Evolutionary conservation across 1,140 invertebrate genomes (phyloP), one percentile per base, ranked within the genome.

Genomic region (Drosophila willistoni): DNA sequence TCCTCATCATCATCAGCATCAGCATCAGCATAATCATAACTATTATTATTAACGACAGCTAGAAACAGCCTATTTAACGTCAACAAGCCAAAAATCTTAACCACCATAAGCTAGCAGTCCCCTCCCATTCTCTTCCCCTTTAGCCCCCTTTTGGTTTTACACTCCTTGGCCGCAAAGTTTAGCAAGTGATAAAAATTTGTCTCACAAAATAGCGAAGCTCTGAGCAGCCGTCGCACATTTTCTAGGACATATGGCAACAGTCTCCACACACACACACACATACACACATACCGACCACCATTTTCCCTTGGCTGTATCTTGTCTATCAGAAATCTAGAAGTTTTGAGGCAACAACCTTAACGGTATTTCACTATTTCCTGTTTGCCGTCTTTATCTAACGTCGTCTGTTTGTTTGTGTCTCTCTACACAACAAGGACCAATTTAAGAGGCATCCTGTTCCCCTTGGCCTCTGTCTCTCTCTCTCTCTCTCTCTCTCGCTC

Each of bases 101-200:
- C 44, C 44, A 51, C 76, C 71, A 69, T 75, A 68, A 56, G 51
- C 54, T n/a, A 57, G 14, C 59, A 4, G 10, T 36, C 34, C 34
- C 67, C 6, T 33, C 54, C 34, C 54, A 64, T 2, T 14, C 12
- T 5, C 17, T 4, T 19, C 41, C 63, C 25, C 12, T 25, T 2
- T 17, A 4, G 1, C 13, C 14, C n/a, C 13, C 60, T n/a, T 41
- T 62, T 39, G 12, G 12, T 17, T 56, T 41, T 17, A 44, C 14
- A 54, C 59, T 33, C 41, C 73, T 60, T 69, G 17, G 55, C 51
- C 39, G 59, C 67, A 71, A 86, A 87, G 79, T 89, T 87, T 83
- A 77, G 77, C 84, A 77, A 75, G 83, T 79, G 83, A 87, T 87
- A 87, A 89, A 89, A 87, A 87, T 87, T 87, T 87, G 83, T 87